Base-by-base conservation (phyloP, 2,113 vertebrate species). In the Onychorhynchus coronatus region DNA sequence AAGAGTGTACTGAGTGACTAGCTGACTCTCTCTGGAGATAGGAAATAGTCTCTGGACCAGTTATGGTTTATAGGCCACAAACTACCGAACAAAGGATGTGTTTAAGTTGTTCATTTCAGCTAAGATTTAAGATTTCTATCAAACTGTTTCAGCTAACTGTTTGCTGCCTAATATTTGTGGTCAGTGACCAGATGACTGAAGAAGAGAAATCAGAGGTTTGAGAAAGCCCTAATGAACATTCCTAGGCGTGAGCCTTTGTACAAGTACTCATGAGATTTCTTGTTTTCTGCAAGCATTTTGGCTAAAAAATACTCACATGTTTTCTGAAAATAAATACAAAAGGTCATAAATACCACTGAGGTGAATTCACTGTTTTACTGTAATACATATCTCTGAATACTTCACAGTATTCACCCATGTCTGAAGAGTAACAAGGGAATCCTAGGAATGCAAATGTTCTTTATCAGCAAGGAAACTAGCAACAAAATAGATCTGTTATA, bases 311-410 rank as follows among this genome's bases (percentile, higher is more conserved):
- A 33, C 31, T 94, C 75, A 81, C n/a, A 31, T 96, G 79, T 72
- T 92, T 94, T 93, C 86, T 95, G 95, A 96, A 96, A 96, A 93
- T 94, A 96, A 93, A 95, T 94, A 71, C n/a, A 66, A 91, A 92
- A 93, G 72, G 92, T 96, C 95, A 96, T 93, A 95, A 96, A 97
- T 97, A 95, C 93, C 93, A 91, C 83, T 82, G 95, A 95, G 92
- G 93, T 96, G 88, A 95, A 96, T 97, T 96, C 88, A 96, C 95
- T 73, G 5, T 65, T 96, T 87, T 91, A 93, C 76, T 78, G 85
- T 89, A 88, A 94, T 80, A 56, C 82, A 61, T 94, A 88, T 89
- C 74, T 92, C 79, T 77, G 90, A 92, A 65, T 93, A 92, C 74
- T 88, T 88, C 2, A 0, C 85, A 68, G 90, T 94, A 95, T 96